These are phyloP conservation scores for Corapipo altera DNA, from an alignment of 2,113 vertebrate species.

Conservation along the genomic window DNA sequence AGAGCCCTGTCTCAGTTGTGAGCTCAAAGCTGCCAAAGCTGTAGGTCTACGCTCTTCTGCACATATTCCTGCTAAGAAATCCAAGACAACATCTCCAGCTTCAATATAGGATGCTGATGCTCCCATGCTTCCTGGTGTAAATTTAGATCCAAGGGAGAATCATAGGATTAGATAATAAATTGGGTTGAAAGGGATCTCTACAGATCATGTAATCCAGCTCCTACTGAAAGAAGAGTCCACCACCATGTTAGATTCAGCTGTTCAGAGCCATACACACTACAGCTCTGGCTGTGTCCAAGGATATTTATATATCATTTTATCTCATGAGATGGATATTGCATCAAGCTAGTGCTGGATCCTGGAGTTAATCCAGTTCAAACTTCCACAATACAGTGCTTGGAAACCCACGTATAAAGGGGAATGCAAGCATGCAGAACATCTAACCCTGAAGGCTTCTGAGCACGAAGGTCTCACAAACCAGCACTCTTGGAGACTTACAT, in stretches of 20 bases:
- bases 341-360: neutral
- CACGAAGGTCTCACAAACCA: neutral
- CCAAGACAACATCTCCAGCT: neutral
- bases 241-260: neutral
- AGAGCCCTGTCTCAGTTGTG: accelerated
- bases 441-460: neutral
- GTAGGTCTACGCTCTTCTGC: accelerated
- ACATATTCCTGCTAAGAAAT: neutral
- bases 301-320: neutral
- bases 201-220: neutral
- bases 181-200: neutral
- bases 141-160: neutral
- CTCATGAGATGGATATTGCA: neutral
- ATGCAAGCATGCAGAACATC: neutral
- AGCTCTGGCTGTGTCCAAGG: neutral
- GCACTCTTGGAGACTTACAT: accelerated
- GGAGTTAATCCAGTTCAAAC: neutral
- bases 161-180: neutral
- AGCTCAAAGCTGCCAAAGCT: neutral
- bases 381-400: neutral
- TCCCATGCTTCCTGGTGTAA: neutral
- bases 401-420: neutral
- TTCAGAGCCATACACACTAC: neutral
- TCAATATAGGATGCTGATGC: neutral
- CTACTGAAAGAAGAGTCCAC: neutral